These are phyloP conservation scores for Diachrysia chrysitis DNA, from an alignment of 2,888 invertebrate genomes.

Conservation along the genomic window DNA sequence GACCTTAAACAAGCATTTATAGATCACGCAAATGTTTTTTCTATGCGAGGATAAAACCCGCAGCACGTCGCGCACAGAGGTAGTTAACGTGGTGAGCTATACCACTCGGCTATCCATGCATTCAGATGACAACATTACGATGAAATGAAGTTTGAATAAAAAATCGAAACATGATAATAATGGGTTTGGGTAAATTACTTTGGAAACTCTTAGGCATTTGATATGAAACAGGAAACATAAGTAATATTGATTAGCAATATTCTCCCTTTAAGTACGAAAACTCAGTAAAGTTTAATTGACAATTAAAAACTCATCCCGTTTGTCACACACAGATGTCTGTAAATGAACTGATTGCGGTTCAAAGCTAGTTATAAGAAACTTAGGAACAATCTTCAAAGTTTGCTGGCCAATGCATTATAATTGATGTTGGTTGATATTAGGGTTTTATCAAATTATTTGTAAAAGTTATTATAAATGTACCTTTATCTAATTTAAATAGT, in stretches of 20 bases:
- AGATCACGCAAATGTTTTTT: no score
- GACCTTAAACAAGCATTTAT: no score
- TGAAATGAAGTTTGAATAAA: no score
- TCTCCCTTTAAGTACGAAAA: neutral
- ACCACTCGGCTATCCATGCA: no score
- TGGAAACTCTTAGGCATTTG: neutral
- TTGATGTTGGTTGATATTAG: no score
- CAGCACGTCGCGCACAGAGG: no score
- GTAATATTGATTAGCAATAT: neutral
- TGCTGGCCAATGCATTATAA: conserved; percentile 24
- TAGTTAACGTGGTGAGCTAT: no score
- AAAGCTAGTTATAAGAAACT: conserved; percentile 35
- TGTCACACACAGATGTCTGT: conserved; percentile 31
- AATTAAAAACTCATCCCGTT: conserved; percentile 19
- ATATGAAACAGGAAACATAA: neutral
- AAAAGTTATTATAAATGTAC: no score
- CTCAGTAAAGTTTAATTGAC: conserved; percentile 2
- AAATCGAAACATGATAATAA: neutral
- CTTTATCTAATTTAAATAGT: no score
- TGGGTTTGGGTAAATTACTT: conserved; percentile 1
- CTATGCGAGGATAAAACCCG: no score
- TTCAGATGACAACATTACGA: no score
- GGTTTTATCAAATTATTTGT: no score
- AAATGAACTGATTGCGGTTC: conserved; percentile 5
- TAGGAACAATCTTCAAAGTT: conserved; percentile 35